Conservation (phyloP, 2,113 vertebrate genomes). For the Tenebrosternarchus preto region DNA sequence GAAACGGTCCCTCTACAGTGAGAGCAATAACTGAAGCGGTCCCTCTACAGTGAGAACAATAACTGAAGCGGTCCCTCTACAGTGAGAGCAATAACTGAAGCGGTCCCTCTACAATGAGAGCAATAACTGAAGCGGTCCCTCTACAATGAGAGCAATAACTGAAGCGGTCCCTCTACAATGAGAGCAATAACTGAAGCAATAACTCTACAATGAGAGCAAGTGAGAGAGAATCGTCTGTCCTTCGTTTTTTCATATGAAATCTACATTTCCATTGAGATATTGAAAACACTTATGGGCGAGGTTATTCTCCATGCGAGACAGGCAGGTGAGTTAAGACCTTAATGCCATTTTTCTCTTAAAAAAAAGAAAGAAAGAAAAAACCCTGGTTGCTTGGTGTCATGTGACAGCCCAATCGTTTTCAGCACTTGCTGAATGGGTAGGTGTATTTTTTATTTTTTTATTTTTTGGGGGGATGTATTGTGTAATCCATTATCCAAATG, state of each 20-base stretch:
- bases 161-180: conserved; percentile 11
- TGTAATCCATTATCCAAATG: conserved; percentile 30
- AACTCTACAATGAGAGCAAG: conserved; percentile 34
- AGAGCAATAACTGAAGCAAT: conserved; percentile 16
- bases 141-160: no score
- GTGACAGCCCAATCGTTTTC: conserved; percentile 18
- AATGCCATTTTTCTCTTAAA: conserved; percentile 18
- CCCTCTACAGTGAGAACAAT: conserved; percentile 3
- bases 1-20: conserved; percentile 12
- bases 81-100: conserved; percentile 12
- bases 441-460: neutral
- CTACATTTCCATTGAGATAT: conserved; percentile 42
- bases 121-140: conserved; percentile 26
- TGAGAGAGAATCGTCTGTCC: conserved; percentile 31
- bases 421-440: conserved; percentile 5
- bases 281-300: conserved; percentile 29
- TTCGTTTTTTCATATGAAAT: conserved; percentile 32
- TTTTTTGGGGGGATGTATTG: conserved; percentile 27
- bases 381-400: conserved; percentile 21
- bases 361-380: conserved; percentile 32
- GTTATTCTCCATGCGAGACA: conserved; percentile 29
- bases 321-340: conserved; percentile 36
- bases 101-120: conserved; percentile 10
- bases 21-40: conserved; percentile 18
- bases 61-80: conserved; percentile 24